Evolutionary conservation across 2,888 invertebrate species (phyloP).

Genomic region (Acanthosoma haemorrhoidale): DNA sequence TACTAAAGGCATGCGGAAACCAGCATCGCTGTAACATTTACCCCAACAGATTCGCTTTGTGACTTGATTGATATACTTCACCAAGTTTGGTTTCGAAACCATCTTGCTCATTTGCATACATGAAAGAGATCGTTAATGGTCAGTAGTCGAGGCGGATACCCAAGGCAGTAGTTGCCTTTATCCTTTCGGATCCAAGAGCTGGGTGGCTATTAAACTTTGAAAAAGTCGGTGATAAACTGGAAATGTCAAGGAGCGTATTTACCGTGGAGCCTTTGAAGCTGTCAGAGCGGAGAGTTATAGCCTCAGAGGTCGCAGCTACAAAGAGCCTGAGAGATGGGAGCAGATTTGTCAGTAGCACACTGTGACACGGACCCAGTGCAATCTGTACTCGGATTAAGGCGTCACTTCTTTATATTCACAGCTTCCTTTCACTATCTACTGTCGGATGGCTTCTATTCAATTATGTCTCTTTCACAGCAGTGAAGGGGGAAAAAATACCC

Average conservation of each 20-base stretch:
- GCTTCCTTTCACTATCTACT: background rate
- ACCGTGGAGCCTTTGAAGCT: background rate
- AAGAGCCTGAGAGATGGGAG: background rate
- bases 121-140: too few species aligned
- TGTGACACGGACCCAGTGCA: background rate
- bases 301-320: background rate
- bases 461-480: background rate
- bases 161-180: background rate
- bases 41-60: too few species aligned
- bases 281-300: background rate
- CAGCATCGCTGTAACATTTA: too few species aligned
- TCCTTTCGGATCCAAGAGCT: background rate
- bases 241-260: constrained; percentile 3
- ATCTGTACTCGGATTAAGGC: background rate
- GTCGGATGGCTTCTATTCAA: background rate
- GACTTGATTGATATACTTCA: too few species aligned
- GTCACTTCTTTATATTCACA: background rate
- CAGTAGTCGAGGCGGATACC: background rate
- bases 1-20: too few species aligned
- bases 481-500: background rate
- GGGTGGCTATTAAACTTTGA: background rate
- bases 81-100: too few species aligned
- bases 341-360: constrained; percentile 4
- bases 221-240: constrained; percentile 9
- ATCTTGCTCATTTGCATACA: too few species aligned